phyloP scores from a whole-genome alignment of 2,797 vertebrate species.

The Staurois parvus region DNA sequence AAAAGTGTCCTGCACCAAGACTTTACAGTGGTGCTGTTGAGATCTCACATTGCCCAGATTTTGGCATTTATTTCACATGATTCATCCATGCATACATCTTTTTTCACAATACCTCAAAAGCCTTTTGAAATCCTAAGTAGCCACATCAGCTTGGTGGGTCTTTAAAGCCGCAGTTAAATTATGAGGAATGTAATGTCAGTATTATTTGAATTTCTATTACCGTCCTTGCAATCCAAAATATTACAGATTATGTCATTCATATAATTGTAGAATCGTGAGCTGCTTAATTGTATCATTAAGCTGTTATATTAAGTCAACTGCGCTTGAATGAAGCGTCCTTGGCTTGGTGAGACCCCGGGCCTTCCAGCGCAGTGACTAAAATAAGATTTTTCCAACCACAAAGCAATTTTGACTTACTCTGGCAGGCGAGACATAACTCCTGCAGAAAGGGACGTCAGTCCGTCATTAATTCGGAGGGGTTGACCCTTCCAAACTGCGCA shows the following conservation, averaged over 20 bases:
- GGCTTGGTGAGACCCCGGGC: background rate
- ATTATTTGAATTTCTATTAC: constrained; percentile 21
- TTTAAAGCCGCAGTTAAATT: constrained; percentile 14
- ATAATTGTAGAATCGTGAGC: constrained; percentile 3
- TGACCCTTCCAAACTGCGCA: constrained; percentile 78
- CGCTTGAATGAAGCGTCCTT: constrained; percentile 44
- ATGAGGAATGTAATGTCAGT: background rate
- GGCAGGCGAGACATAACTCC: constrained; percentile 88
- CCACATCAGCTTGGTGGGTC: constrained; percentile 25
- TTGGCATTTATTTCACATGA: too few relatives aligned
- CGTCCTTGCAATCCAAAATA: background rate
- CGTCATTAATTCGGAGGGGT: constrained; percentile 79
- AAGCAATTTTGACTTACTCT: constrained; percentile 75
- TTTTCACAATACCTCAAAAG: background rate
- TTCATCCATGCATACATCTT: too few relatives aligned
- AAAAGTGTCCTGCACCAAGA: too few relatives aligned
- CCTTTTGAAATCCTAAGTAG: background rate
- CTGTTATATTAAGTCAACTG: constrained; percentile 14
- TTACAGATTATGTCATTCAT: constrained; percentile 21
- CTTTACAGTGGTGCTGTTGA: too few relatives aligned
- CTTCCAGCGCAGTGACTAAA: constrained; percentile 49
- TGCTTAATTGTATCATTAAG: constrained; percentile 37
- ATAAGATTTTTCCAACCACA: constrained; percentile 58
- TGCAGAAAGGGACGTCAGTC: constrained; percentile 83
- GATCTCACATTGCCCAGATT: too few relatives aligned